Percentiles rank a stretch among this genome's conserved stretches.
These are phyloP conservation scores for Microcebus ravelobensis DNA, from an alignment of 2,113 vertebrate species.

Conservation along the genomic window DNA sequence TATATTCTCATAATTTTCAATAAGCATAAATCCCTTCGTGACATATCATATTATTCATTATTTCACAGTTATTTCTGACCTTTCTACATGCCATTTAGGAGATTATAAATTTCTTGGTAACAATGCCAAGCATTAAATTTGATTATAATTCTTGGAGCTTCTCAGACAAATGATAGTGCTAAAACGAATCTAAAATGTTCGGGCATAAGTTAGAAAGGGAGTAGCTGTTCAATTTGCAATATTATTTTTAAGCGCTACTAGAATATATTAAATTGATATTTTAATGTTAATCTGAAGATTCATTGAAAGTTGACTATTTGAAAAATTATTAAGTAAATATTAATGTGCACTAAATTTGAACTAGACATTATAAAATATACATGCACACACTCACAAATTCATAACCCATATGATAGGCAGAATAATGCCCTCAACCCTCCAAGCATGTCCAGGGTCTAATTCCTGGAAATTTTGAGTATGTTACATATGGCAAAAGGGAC, in stretches of 20 bases:
- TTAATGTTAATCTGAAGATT: not conserved
- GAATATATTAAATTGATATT: constrained; percentile 46
- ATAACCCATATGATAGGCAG: not conserved
- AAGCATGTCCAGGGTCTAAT: not conserved
- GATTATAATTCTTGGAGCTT: constrained; percentile 61
- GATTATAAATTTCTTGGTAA: constrained; percentile 62
- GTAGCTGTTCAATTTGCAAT: constrained; percentile 17
- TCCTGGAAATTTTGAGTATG: not conserved
- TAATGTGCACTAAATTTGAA: not conserved
- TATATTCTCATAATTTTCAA: constrained; percentile 23
- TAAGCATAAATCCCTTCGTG: not conserved
- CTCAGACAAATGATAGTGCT: constrained; percentile 42
- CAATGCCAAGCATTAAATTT: constrained; percentile 59
- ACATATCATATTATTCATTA: constrained; percentile 1
- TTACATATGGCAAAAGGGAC: not conserved
- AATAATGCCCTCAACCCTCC: not conserved
- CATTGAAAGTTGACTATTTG: not conserved
- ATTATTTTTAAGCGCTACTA: constrained; percentile 22
- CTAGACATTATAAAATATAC: not conserved
- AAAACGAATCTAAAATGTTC: constrained; percentile 59
- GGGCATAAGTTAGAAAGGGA: constrained; percentile 7
- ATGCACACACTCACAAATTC: not conserved
- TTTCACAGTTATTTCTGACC: constrained; percentile 65
- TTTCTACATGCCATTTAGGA: constrained; percentile 50
- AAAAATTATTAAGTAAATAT: not conserved